These are phyloP conservation scores for Tenebrio molitor DNA, from an alignment of 1,140 invertebrate genomes.

Conservation along the genomic window DNA sequence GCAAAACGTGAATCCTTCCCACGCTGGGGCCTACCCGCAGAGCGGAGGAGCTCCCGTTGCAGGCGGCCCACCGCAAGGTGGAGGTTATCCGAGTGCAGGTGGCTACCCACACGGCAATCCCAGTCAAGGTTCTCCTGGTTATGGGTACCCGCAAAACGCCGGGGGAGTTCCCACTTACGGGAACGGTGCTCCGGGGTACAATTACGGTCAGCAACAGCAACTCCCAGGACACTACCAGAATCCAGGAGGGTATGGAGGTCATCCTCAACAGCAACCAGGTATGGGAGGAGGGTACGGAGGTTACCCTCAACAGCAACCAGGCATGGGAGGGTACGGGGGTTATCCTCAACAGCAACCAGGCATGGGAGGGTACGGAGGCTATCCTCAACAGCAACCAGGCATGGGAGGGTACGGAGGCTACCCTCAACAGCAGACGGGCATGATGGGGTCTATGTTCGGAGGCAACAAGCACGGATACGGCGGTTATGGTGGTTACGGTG, in stretches of 20 bases:
- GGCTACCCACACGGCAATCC: background rate
- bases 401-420: slow-evolving; percentile 34
- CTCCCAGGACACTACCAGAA: too few species aligned
- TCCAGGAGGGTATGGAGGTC: too few species aligned
- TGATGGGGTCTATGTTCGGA: slow-evolving; percentile 36
- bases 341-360: too few species aligned
- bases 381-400: background rate
- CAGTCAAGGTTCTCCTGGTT: background rate
- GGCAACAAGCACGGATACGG: slow-evolving; percentile 51
- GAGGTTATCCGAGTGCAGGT: background rate
- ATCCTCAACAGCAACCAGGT: too few species aligned
- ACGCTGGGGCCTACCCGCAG: background rate
- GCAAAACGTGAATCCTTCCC: slow-evolving; percentile 14
- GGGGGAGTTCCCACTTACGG: too few species aligned
- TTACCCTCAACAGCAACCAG: too few species aligned
- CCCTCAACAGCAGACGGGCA: background rate
- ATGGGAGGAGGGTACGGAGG: too few species aligned
- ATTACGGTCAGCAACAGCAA: too few species aligned
- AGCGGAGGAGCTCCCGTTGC: background rate
- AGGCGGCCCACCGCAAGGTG: too few species aligned
- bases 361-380: slow-evolving; percentile 21
- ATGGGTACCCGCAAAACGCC: background rate
- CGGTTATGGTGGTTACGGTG: slow-evolving; percentile 40
- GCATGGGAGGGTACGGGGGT: too few species aligned
- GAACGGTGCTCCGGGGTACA: too few species aligned